Evolutionary conservation across 2,888 invertebrate species (phyloP).

Genomic region (Noctua janthina): DNA sequence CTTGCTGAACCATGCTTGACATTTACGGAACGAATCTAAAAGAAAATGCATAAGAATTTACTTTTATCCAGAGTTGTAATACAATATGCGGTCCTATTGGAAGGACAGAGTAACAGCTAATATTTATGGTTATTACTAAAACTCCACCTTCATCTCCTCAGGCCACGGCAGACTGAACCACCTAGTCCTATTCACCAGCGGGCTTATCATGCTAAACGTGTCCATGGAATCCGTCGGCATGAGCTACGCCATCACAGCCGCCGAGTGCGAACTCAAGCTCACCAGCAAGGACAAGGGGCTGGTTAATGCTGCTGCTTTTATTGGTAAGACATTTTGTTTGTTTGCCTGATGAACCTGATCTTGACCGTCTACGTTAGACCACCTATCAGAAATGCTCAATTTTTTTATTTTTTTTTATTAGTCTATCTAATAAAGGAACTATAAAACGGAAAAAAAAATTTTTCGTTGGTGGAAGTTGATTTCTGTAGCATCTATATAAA

Average conservation of each 20-base stretch:
- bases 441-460: neutral
- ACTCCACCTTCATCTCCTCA: conserved; percentile 63
- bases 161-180: conserved; percentile 92
- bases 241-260: conserved; percentile 92
- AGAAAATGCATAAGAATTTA: neutral
- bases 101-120: neutral
- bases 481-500: too few relatives aligned
- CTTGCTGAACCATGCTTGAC: neutral
- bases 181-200: conserved; percentile 91
- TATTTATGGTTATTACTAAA: neutral
- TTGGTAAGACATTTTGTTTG: conserved; percentile 85
- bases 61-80: neutral
- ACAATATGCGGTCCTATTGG: neutral
- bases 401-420: neutral
- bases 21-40: neutral
- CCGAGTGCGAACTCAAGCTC: conserved; percentile 92
- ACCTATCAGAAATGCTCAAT: neutral
- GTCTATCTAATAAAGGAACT: neutral
- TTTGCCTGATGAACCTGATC: neutral
- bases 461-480: too few relatives aligned
- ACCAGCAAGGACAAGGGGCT: conserved; percentile 91
- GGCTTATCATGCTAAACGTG: conserved; percentile 92
- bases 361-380: neutral
- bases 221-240: conserved; percentile 93
- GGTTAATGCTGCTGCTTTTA: conserved; percentile 91